phyloP scores from a whole-genome alignment of 2,797 vertebrate genomes.

The Typhlichthys subterraneus region DNA sequence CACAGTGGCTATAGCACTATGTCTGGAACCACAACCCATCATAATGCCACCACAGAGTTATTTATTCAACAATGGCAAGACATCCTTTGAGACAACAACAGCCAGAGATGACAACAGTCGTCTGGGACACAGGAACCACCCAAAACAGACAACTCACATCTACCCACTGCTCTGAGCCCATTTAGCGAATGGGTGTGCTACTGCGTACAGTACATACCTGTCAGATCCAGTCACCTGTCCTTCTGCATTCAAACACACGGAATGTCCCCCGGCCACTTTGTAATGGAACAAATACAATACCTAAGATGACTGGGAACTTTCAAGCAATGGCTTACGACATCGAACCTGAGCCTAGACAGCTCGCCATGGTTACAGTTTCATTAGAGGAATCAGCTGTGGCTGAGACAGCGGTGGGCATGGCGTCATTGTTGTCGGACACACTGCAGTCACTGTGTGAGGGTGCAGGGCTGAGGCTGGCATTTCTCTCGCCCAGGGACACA shows the following conservation, averaged over 20 bases:
- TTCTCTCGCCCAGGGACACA: slow-evolving; percentile 33
- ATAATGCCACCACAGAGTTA: not conserved
- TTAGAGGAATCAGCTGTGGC: slow-evolving; percentile 37
- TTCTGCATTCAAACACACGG: slow-evolving; percentile 36
- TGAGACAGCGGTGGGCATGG: slow-evolving; percentile 46
- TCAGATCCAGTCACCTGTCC: slow-evolving; percentile 35
- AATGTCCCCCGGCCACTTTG: slow-evolving; percentile 31
- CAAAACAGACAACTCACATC: slow-evolving; percentile 13
- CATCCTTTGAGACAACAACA: slow-evolving; percentile 16
- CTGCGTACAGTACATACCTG: slow-evolving; percentile 49
- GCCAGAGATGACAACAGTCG: slow-evolving; percentile 27
- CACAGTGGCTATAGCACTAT: not conserved
- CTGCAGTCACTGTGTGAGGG: slow-evolving; percentile 59
- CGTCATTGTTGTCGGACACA: slow-evolving; percentile 51
- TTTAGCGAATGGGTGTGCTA: slow-evolving; percentile 39
- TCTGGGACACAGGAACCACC: slow-evolving; percentile 14
- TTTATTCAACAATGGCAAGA: slow-evolving; percentile 12
- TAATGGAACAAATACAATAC: slow-evolving; percentile 28
- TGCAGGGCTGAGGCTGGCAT: slow-evolving; percentile 63
- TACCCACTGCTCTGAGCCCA: slow-evolving; percentile 6
- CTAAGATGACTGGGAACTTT: not conserved
- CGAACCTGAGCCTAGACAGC: not conserved
- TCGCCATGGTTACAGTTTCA: slow-evolving; percentile 6
- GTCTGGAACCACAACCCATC: slow-evolving; percentile 5
- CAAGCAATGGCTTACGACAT: not conserved